These are phyloP conservation scores for Phycodurus eques DNA, from an alignment of 2,113 vertebrate genomes.

Conservation along the genomic window DNA sequence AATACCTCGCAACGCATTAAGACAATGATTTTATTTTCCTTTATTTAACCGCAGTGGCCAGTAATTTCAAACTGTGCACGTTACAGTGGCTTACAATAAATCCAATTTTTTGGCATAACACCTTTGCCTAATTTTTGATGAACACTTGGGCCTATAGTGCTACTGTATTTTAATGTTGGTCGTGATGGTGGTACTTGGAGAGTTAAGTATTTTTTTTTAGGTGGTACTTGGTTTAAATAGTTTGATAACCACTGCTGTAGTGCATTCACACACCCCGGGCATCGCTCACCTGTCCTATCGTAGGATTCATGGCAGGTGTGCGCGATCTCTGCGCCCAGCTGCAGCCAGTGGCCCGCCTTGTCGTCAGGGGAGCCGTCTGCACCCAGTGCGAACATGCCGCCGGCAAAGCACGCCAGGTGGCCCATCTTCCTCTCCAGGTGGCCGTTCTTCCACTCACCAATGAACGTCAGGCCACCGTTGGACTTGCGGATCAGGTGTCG, in stretches of 20 bases:
- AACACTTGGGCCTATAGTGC: too few species aligned
- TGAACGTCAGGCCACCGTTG: constrained; percentile 92
- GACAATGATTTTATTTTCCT: too few species aligned
- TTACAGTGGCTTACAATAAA: too few species aligned
- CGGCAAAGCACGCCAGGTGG: constrained; percentile 95
- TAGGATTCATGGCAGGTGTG: constrained; percentile 98
- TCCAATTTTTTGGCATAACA: too few species aligned
- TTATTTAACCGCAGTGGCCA: too few species aligned
- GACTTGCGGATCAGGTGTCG: constrained; percentile 95
- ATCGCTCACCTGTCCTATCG: constrained; percentile 85
- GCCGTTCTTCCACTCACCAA: constrained; percentile 98
- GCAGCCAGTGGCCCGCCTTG: constrained; percentile 95
- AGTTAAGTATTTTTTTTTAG: too few species aligned
- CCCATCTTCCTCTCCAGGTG: constrained; percentile 98
- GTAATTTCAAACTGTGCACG: too few species aligned
- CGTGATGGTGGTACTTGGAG: too few species aligned
- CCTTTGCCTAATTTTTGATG: too few species aligned
- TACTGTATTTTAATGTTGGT: too few species aligned
- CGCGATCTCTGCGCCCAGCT: constrained; percentile 96
- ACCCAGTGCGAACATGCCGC: constrained; percentile 95
- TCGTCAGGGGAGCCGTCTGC: constrained; percentile 93
- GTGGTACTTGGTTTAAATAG: not conserved
- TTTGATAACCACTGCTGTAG: not conserved
- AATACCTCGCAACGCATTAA: too few species aligned
- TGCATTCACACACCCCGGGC: too few species aligned